Conservation (phyloP, 2,113 vertebrate species). For the Embiotoca jacksoni region DNA sequence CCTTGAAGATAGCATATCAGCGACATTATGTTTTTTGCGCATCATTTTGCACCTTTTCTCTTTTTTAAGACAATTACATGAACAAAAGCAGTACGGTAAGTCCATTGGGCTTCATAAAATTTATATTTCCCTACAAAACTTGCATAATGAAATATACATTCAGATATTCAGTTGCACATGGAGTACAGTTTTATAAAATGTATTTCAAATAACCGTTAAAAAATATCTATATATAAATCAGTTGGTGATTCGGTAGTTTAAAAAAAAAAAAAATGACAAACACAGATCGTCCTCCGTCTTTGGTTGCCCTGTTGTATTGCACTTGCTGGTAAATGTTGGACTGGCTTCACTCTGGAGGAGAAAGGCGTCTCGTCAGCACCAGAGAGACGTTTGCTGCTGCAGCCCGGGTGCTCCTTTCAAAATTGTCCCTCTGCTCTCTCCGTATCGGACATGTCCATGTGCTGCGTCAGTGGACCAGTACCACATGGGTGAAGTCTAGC, state of each 20-base stretch:
- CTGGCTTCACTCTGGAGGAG: slow-evolving; percentile 59
- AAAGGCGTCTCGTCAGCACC: slow-evolving; percentile 38
- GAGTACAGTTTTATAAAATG: slow-evolving; percentile 74
- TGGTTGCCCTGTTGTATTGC: slow-evolving; percentile 72
- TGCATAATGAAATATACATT: slow-evolving; percentile 82
- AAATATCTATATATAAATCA: slow-evolving; percentile 62
- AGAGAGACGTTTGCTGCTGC: slow-evolving; percentile 48
- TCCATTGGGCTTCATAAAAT: slow-evolving; percentile 64
- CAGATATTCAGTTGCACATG: slow-evolving; percentile 75
- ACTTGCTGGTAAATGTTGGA: slow-evolving; percentile 63
- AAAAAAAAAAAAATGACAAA: slow-evolving; percentile 31
- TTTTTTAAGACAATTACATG: slow-evolving; percentile 32
- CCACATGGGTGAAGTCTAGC: slow-evolving; percentile 64
- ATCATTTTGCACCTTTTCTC: slow-evolving; percentile 67
- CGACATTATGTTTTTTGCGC: slow-evolving; percentile 38
- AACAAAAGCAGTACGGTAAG: slow-evolving; percentile 54
- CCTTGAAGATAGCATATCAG: slow-evolving; percentile 70
- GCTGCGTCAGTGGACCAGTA: slow-evolving; percentile 42
- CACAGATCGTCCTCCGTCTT: slow-evolving; percentile 46
- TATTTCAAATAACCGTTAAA: slow-evolving; percentile 60
- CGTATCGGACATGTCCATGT: slow-evolving; percentile 54
- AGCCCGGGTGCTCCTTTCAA: slow-evolving; percentile 43
- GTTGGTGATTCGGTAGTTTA: slow-evolving; percentile 53
- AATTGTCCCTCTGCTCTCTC: slow-evolving; percentile 65
- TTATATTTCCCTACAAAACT: slow-evolving; percentile 64